Evolutionary conservation across 1,140 invertebrate genomes (phyloP).

Genomic region (Scaptomyza montana): DNA sequence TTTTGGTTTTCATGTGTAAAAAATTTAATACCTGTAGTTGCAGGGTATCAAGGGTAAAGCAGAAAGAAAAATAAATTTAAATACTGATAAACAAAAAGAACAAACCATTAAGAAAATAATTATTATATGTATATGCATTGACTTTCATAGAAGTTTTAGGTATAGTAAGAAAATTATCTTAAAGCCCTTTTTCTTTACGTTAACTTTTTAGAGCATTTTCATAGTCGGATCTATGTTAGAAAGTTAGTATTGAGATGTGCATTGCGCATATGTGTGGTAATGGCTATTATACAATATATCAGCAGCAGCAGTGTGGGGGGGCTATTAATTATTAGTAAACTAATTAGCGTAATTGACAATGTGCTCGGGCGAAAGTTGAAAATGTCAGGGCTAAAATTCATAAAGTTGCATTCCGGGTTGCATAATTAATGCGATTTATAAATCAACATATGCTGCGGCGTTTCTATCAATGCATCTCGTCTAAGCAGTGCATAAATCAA

Average conservation of each 20-base stretch:
- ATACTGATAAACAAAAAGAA: no score
- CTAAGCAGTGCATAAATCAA: slow-evolving; percentile 67
- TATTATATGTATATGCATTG: no score
- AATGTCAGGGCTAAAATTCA: slow-evolving; percentile 61
- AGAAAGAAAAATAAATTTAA: no score
- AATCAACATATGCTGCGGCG: slow-evolving; percentile 61
- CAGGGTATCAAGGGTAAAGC: neutral
- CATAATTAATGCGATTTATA: slow-evolving; percentile 66
- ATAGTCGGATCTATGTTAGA: neutral
- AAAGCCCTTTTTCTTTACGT: no score
- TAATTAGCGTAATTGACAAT: slow-evolving; percentile 64
- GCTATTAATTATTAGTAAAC: slow-evolving; percentile 57
- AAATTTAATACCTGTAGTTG: slow-evolving; percentile 1
- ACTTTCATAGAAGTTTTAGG: no score
- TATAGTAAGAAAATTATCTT: no score
- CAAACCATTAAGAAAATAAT: no score
- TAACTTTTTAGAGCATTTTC: neutral
- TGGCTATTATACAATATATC: slow-evolving; percentile 1
- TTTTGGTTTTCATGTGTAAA: neutral
- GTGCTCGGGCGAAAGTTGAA: slow-evolving; percentile 34
- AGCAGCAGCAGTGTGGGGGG: neutral
- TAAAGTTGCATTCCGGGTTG: slow-evolving; percentile 42
- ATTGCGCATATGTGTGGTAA: slow-evolving; percentile 3
- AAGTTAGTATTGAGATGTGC: neutral
- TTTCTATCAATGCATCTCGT: slow-evolving; percentile 38